A percentile compares a stretch with the other conserved stretches of the same genome.
Conservation (phyloP, 2,888 invertebrate species). For the Calephelis perditalis region DNA sequence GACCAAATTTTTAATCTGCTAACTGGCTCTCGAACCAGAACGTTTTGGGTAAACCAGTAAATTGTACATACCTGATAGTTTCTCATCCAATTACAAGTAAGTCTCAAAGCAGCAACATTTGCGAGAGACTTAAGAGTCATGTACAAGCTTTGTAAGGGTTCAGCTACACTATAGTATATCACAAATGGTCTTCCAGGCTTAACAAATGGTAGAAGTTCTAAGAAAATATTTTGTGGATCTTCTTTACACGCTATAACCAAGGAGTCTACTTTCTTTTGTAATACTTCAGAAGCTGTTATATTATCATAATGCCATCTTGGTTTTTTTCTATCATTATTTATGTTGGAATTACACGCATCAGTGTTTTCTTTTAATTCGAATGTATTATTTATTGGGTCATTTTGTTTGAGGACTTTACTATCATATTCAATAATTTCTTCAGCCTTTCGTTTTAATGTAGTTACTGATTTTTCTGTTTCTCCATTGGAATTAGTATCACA, state of each 20-base stretch:
- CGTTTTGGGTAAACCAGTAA: not conserved
- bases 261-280: slow-evolving; percentile 83
- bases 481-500: slow-evolving; percentile 47
- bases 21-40: no score
- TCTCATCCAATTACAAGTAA: slow-evolving; percentile 92
- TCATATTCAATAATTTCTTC: slow-evolving; percentile 35
- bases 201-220: slow-evolving; percentile 86
- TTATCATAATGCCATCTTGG: slow-evolving; percentile 85
- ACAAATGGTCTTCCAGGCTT: slow-evolving; percentile 91
- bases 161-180: slow-evolving; percentile 87
- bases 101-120: slow-evolving; percentile 85
- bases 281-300: slow-evolving; percentile 79
- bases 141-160: slow-evolving; percentile 92
- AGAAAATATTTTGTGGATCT: slow-evolving; percentile 89
- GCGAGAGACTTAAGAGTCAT: slow-evolving; percentile 84
- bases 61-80: slow-evolving; percentile 85
- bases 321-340: slow-evolving; percentile 54
- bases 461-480: slow-evolving; percentile 40
- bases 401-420: slow-evolving; percentile 48
- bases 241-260: slow-evolving; percentile 89
- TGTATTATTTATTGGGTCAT: slow-evolving; percentile 24
- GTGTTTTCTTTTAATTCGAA: slow-evolving; percentile 25
- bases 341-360: slow-evolving; percentile 23
- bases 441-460: slow-evolving; percentile 49
- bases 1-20: no score